Percentiles rank a stretch among this genome's conserved stretches.
Evolutionary conservation across 2,888 invertebrate genomes (phyloP).

Genomic region (Mythimna ferrago): DNA sequence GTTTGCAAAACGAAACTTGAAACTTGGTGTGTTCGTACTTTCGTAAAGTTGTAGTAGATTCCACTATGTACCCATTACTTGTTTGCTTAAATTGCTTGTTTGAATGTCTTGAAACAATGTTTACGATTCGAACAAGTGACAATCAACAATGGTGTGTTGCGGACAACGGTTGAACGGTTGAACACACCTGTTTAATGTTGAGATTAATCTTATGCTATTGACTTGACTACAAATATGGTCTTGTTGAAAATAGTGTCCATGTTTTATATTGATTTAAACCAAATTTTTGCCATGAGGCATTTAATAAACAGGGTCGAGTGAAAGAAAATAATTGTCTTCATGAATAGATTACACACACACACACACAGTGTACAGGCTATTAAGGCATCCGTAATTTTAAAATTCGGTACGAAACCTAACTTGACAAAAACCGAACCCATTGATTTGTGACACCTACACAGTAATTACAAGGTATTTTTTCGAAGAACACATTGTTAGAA

Average conservation of each 20-base stretch:
- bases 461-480: background rate
- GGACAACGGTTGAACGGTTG: slow-evolving; percentile 49
- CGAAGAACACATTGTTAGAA: background rate
- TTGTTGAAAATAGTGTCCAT: background rate
- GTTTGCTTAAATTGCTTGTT: slow-evolving; percentile 77
- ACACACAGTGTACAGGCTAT: background rate
- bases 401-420: no score
- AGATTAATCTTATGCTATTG: slow-evolving; percentile 20
- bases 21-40: slow-evolving; percentile 48
- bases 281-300: background rate
- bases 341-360: background rate
- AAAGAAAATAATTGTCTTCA: background rate
- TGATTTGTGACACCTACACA: background rate
- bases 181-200: slow-evolving; percentile 50
- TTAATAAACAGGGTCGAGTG: background rate
- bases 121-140: slow-evolving; percentile 81
- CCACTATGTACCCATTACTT: slow-evolving; percentile 65
- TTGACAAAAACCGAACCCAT: background rate
- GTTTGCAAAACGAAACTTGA: slow-evolving; percentile 58
- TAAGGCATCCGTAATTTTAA: background rate
- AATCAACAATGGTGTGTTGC: slow-evolving; percentile 74
- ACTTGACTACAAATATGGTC: background rate
- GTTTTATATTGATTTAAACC: background rate
- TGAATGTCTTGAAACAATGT: slow-evolving; percentile 80
- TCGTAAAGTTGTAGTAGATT: slow-evolving; percentile 44